phyloP scores from a whole-genome alignment of 2,888 invertebrate species.

The Napeogenes sylphis region DNA sequence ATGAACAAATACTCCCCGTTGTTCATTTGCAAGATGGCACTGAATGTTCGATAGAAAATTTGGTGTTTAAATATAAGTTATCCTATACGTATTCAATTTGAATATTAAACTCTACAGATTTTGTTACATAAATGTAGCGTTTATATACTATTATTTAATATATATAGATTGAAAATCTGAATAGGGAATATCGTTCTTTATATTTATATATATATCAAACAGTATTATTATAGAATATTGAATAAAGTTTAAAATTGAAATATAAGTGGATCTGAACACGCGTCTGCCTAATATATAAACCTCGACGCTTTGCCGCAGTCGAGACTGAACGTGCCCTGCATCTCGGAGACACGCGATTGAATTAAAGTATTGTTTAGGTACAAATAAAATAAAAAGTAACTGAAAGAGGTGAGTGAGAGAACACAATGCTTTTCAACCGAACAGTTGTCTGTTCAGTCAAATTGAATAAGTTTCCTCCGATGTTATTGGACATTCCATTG shows the following conservation, averaged over 20 bases:
- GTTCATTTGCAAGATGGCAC: slow-evolving; percentile 31
- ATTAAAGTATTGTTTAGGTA: slow-evolving; percentile 68
- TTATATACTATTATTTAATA: too few species aligned
- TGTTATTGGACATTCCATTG: slow-evolving; percentile 55
- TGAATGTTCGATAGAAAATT: slow-evolving; percentile 2
- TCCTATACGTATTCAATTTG: slow-evolving; percentile 51
- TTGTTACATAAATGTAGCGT: not conserved
- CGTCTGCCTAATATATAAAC: slow-evolving; percentile 32
- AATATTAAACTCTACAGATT: not conserved
- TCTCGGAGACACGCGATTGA: slow-evolving; percentile 60
- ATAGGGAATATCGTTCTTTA: too few species aligned
- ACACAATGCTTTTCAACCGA: slow-evolving; percentile 65
- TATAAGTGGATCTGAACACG: slow-evolving; percentile 32
- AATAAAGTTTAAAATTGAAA: slow-evolving; percentile 33
- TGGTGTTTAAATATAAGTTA: slow-evolving; percentile 41
- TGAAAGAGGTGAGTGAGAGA: slow-evolving; percentile 51
- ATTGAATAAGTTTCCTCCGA: slow-evolving; percentile 71
- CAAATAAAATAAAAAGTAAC: slow-evolving; percentile 62
- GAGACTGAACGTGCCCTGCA: slow-evolving; percentile 65
- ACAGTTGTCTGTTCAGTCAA: slow-evolving; percentile 68
- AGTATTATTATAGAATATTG: slow-evolving; percentile 45
- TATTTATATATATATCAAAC: too few species aligned
- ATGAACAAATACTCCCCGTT: slow-evolving; percentile 63
- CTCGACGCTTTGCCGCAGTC: slow-evolving; percentile 47
- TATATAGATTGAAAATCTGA: too few species aligned